phyloP scores from a whole-genome alignment of 1,140 invertebrate species.

The Monomorium pharaonis region DNA sequence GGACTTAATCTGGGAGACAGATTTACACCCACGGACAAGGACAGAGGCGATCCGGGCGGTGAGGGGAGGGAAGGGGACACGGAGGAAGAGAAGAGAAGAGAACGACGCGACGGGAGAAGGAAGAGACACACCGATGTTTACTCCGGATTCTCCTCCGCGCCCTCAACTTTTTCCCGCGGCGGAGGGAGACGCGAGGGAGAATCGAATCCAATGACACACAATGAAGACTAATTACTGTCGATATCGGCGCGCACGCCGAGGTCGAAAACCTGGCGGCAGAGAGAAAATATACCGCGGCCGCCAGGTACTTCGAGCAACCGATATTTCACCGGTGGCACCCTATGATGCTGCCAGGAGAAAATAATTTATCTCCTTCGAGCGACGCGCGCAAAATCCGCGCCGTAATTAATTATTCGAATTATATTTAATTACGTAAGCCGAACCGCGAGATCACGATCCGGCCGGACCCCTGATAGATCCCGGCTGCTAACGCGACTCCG shows the following conservation, averaged over 20 bases:
- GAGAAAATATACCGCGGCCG: slow-evolving; percentile 59
- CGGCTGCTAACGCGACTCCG: background rate
- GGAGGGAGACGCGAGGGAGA: slow-evolving; percentile 53
- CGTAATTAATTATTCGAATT: slow-evolving; percentile 70
- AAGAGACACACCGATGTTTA: slow-evolving; percentile 67
- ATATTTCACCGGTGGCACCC: slow-evolving; percentile 64
- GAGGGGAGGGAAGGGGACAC: slow-evolving; percentile 9
- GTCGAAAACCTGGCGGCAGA: slow-evolving; percentile 40
- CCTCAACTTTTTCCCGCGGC: slow-evolving; percentile 57
- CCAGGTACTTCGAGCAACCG: slow-evolving; percentile 61
- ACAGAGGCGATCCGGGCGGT: slow-evolving; percentile 2
- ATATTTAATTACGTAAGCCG: slow-evolving; percentile 56
- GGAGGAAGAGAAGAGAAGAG: background rate
- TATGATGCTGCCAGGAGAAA: slow-evolving; percentile 58
- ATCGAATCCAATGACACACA: slow-evolving; percentile 65
- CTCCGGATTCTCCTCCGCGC: slow-evolving; percentile 36
- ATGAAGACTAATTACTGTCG: slow-evolving; percentile 73
- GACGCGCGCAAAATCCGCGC: slow-evolving; percentile 53
- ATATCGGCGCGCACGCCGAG: slow-evolving; percentile 60
- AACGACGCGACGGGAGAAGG: slow-evolving; percentile 1
- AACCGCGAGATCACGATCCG: slow-evolving; percentile 16
- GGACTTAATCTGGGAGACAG: slow-evolving; percentile 79
- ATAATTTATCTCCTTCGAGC: slow-evolving; percentile 61
- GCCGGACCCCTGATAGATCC: background rate
- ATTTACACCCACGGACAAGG: slow-evolving; percentile 76